A percentile compares a stretch with the other conserved stretches of the same genome.
phyloP scores from a whole-genome alignment of 1,140 invertebrate genomes.

The Polyergus mexicanus region DNA sequence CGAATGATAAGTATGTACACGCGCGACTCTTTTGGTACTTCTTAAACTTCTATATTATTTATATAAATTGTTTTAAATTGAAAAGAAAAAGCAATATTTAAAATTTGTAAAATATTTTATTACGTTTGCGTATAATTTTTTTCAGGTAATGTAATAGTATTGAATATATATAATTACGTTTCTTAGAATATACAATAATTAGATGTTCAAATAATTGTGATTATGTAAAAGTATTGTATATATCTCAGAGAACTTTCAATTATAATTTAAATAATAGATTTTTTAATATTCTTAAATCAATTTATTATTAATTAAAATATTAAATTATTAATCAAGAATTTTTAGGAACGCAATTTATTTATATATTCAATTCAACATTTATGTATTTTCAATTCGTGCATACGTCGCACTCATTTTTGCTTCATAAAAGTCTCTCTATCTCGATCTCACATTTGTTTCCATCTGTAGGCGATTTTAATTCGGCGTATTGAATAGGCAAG shows the following conservation, averaged over 20 bases:
- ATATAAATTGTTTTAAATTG: no score
- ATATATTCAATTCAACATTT: not conserved
- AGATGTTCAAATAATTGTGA: no score
- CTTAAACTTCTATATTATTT: not conserved
- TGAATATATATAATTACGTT: no score
- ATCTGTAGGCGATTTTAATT: slow-evolving; percentile 18
- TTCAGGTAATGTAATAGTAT: no score
- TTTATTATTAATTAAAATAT: not conserved
- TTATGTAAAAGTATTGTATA: no score
- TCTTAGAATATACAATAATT: no score
- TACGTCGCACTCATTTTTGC: not conserved
- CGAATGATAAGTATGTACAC: not conserved
- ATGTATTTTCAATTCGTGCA: not conserved
- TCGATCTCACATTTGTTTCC: slow-evolving; percentile 14
- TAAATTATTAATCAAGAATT: not conserved
- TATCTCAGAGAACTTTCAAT: no score
- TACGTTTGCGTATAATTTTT: no score
- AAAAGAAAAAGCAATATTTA: no score
- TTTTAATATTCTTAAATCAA: no score
- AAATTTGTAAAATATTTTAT: no score
- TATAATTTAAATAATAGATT: no score
- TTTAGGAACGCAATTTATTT: not conserved
- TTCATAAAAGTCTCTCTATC: not conserved
- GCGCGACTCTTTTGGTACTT: not conserved
- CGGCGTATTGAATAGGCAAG: not conserved